Conservation (phyloP, 2,113 vertebrate species). For the Oryzias curvinotus region DNA sequence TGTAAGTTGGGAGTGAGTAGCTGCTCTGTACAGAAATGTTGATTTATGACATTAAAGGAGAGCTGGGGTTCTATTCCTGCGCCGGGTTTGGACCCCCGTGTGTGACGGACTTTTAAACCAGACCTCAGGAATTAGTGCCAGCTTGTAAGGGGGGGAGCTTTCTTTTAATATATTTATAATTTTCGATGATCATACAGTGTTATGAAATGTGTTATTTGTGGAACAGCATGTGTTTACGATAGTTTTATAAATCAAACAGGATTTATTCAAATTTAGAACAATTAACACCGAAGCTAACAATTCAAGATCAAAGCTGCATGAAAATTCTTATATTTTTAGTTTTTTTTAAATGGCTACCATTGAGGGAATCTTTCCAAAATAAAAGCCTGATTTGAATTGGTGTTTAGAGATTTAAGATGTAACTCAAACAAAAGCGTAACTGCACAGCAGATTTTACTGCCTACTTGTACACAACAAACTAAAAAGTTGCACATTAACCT, state of each 20-base stretch:
- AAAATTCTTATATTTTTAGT: too few relatives aligned
- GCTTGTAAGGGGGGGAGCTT: not conserved
- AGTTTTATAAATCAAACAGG: not conserved
- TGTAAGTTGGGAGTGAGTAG: not conserved
- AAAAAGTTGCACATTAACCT: conserved; percentile 22
- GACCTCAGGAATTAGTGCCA: not conserved
- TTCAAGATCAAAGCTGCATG: too few relatives aligned
- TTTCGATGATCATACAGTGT: not conserved
- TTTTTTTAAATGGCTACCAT: too few relatives aligned
- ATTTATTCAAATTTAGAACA: not conserved
- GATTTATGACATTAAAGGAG: not conserved
- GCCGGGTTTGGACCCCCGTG: not conserved
- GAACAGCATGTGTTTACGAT: not conserved
- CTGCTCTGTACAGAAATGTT: not conserved
- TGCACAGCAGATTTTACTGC: conserved; percentile 33
- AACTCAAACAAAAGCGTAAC: not conserved
- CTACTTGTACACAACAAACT: conserved; percentile 26
- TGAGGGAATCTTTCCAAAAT: too few relatives aligned
- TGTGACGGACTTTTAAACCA: not conserved
- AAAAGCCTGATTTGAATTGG: too few relatives aligned
- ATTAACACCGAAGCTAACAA: not conserved
- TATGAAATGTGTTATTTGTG: not conserved
- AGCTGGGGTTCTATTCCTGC: not conserved
- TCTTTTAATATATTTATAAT: not conserved
- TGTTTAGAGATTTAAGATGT: too few relatives aligned